Conservation (phyloP, 2,888 invertebrate species). For the Scaptomyza cyrtandrae region DNA sequence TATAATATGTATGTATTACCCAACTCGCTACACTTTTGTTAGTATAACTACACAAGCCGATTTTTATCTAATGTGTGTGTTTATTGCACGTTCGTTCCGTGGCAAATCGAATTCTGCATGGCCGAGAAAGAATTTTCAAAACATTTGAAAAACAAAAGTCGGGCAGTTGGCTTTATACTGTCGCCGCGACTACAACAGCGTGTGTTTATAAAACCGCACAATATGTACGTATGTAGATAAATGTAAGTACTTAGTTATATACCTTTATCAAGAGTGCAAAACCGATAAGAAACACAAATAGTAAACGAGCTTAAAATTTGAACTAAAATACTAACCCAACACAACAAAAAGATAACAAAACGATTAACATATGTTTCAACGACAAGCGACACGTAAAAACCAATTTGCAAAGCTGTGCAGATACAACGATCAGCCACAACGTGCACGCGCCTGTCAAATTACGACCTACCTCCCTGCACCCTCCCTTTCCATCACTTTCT, state of each 20-base stretch:
- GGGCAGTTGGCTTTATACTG: slow-evolving; percentile 24
- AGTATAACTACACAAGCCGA: not conserved
- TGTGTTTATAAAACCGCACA: slow-evolving; percentile 6
- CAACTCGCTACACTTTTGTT: not conserved
- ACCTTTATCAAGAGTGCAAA: slow-evolving; percentile 45
- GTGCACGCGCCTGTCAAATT: slow-evolving; percentile 33
- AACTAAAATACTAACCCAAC: slow-evolving; percentile 35
- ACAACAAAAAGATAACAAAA: slow-evolving; percentile 42
- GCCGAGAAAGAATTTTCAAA: slow-evolving; percentile 22
- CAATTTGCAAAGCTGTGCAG: slow-evolving; percentile 11
- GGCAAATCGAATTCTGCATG: slow-evolving; percentile 34
- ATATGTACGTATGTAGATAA: not conserved
- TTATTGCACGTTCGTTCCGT: slow-evolving; percentile 41
- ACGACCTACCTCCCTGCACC: not conserved
- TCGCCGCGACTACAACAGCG: slow-evolving; percentile 5
- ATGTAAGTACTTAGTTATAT: slow-evolving; percentile 4
- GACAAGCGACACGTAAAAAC: slow-evolving; percentile 40
- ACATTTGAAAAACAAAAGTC: slow-evolving; percentile 10
- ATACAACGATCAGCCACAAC: slow-evolving; percentile 24
- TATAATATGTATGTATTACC: not conserved
- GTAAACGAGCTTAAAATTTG: slow-evolving; percentile 20
- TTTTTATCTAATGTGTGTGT: slow-evolving; percentile 49
- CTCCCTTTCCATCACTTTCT: not conserved
- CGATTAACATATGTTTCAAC: slow-evolving; percentile 50
- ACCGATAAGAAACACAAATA: slow-evolving; percentile 45